These are phyloP conservation scores for Hydractinia symbiolongicarpus DNA, from an alignment of 30 jellyfish, hydroid and myxozoan species.

Conservation along the genomic window DNA sequence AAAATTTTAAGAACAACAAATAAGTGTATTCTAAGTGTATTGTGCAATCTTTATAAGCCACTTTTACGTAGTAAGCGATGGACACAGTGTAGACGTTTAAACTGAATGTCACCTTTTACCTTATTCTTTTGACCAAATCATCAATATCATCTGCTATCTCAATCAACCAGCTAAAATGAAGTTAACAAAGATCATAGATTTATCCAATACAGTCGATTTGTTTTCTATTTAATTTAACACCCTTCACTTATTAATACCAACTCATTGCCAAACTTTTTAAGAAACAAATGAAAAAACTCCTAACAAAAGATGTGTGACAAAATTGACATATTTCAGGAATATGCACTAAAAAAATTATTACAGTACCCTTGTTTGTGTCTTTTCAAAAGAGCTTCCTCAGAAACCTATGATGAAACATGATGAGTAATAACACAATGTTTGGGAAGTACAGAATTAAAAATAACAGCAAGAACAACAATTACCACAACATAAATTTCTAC, in stretches of 20 bases:
- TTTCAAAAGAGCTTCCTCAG: conserved; percentile 73
- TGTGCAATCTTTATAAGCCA: too few relatives aligned
- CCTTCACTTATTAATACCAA: too few relatives aligned
- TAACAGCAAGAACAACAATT: too few relatives aligned
- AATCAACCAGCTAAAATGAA: conserved; percentile 67
- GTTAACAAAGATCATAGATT: not conserved
- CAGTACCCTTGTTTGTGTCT: conserved; percentile 83
- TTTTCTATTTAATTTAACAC: too few relatives aligned
- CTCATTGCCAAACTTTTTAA: too few relatives aligned
- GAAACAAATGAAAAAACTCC: too few relatives aligned
- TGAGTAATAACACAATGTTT: not conserved
- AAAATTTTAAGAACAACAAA: too few relatives aligned
- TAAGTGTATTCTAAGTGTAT: too few relatives aligned
- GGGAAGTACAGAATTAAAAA: not conserved
- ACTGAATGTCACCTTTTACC: conserved; percentile 23
- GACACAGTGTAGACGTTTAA: too few relatives aligned
- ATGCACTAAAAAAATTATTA: not conserved
- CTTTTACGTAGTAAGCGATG: too few relatives aligned
- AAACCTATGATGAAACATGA: conserved; percentile 38
- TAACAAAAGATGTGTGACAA: too few relatives aligned
- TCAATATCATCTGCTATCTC: conserved; percentile 73
- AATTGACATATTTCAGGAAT: not conserved
- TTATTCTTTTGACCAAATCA: conserved; percentile 51
- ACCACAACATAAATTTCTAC: too few relatives aligned
- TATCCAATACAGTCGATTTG: not conserved